Percentiles rank a stretch among this genome's conserved stretches.
These are phyloP conservation scores for Progne subis DNA, from an alignment of 2,113 vertebrate species.

Conservation along the genomic window DNA sequence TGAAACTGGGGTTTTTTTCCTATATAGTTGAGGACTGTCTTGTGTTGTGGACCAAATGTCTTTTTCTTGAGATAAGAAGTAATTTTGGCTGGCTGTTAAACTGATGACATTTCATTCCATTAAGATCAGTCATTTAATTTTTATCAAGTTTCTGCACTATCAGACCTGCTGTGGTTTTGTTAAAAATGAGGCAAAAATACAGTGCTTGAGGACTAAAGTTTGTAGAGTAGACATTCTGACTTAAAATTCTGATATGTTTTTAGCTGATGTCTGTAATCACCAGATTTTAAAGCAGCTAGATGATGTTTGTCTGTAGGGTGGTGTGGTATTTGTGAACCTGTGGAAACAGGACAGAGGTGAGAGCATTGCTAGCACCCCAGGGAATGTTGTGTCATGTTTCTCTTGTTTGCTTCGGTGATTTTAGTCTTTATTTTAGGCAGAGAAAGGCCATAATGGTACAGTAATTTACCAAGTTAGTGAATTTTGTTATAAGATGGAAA, in stretches of 20 bases:
- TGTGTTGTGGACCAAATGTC: background rate
- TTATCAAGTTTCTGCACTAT: background rate
- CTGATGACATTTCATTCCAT: background rate
- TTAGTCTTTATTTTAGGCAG: background rate
- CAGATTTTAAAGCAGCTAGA: background rate
- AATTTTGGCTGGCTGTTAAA: conserved; percentile 3
- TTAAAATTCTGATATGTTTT: background rate
- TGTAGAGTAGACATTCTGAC: background rate
- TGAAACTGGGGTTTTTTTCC: background rate
- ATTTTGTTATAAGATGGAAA: background rate
- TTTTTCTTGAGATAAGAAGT: background rate
- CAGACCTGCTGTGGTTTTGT: background rate
- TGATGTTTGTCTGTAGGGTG: background rate
- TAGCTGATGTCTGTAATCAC: background rate
- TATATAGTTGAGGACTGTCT: background rate
- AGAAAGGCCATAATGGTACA: background rate
- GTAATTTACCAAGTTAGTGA: background rate
- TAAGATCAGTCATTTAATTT: background rate
- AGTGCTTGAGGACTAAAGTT: background rate
- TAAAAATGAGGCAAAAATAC: background rate
- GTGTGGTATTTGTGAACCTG: background rate
- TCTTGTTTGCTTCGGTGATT: background rate
- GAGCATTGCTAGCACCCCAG: background rate
- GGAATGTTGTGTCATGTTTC: background rate
- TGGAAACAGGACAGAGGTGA: background rate